phyloP scores from a whole-genome alignment of 1,140 invertebrate species.

The Danaus plexippus region DNA sequence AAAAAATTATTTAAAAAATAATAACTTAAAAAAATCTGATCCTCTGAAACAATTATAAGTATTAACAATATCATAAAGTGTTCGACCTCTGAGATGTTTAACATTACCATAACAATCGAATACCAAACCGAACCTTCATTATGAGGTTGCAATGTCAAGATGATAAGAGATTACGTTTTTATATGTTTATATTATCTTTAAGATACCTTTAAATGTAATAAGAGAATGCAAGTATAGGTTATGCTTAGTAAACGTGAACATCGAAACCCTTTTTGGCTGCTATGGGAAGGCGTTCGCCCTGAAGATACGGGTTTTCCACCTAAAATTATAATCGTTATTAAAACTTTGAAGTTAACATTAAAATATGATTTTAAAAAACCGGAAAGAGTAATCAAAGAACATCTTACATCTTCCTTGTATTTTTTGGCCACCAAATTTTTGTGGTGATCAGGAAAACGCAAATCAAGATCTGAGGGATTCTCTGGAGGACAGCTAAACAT shows the following conservation, averaged over 20 bases:
- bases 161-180: slow-evolving; percentile 16
- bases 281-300: slow-evolving; percentile 86
- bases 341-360: background rate
- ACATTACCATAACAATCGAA: slow-evolving; percentile 3
- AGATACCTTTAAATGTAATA: slow-evolving; percentile 29
- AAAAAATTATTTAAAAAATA: too few species aligned
- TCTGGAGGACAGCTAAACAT: slow-evolving; percentile 90
- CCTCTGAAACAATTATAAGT: too few species aligned
- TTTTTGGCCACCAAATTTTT: slow-evolving; percentile 88
- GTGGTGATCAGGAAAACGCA: slow-evolving; percentile 71
- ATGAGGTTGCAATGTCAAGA: slow-evolving; percentile 26
- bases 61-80: slow-evolving; percentile 2
- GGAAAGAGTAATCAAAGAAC: slow-evolving; percentile 9
- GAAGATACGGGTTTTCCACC: slow-evolving; percentile 83
- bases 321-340: slow-evolving; percentile 54
- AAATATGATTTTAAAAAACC: background rate
- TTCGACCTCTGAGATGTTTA: slow-evolving; percentile 7
- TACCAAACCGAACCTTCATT: slow-evolving; percentile 3
- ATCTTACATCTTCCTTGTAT: slow-evolving; percentile 75
- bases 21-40: too few species aligned
- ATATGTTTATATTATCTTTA: slow-evolving; percentile 16
- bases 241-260: slow-evolving; percentile 62
- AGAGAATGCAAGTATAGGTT: slow-evolving; percentile 26
- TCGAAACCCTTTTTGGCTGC: slow-evolving; percentile 90
- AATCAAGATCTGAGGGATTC: slow-evolving; percentile 49